phyloP scores from a whole-genome alignment of 2,113 vertebrate species.

The Trichechus manatus region DNA sequence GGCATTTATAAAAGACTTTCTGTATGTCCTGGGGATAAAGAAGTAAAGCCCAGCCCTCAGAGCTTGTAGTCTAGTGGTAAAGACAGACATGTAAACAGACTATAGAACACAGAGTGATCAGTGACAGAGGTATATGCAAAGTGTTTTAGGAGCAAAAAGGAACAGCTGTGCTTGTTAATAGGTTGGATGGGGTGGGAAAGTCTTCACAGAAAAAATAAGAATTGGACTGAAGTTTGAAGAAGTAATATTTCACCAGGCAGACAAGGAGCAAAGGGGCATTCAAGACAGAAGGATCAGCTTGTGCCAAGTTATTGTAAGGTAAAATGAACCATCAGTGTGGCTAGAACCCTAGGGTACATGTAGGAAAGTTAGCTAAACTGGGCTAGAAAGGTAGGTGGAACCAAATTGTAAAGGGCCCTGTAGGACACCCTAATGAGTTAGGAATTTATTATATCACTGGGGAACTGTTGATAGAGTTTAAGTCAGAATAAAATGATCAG shows the following conservation, averaged over 20 bases:
- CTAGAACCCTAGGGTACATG: not conserved
- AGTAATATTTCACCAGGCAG: not conserved
- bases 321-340: accelerated
- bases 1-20: not conserved
- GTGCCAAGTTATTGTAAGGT: not conserved
- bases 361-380: not conserved
- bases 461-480: not conserved
- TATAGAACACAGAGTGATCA: not conserved
- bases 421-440: accelerated
- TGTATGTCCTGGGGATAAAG: not conserved
- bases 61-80: not conserved
- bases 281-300: not conserved
- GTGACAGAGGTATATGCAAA: not conserved
- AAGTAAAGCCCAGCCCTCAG: not conserved
- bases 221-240: not conserved
- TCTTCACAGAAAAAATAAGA: not conserved
- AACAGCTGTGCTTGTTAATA: not conserved
- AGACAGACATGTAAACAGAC: not conserved
- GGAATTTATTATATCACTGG: not conserved
- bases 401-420: not conserved
- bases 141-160: not conserved
- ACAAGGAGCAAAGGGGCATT: not conserved
- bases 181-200: not conserved
- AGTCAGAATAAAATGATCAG: not conserved
- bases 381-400: not conserved